phyloP scores from a whole-genome alignment of 2,888 invertebrate species.

The Suillia variegata region DNA sequence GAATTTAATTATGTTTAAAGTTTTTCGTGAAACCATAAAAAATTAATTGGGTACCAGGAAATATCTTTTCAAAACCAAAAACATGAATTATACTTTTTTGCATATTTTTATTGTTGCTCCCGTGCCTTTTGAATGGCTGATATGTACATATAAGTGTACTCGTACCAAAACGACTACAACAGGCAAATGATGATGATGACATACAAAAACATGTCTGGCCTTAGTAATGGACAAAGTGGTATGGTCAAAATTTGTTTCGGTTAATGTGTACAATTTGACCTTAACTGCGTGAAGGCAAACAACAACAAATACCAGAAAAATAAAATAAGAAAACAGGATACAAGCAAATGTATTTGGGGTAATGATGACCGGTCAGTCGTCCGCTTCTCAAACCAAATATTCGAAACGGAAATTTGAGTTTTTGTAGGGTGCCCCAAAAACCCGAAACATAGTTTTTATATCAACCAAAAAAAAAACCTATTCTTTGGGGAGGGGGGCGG shows the following conservation, averaged over 20 bases:
- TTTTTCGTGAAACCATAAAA: too few species aligned
- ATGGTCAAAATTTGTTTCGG: not conserved
- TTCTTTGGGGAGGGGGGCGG: not conserved
- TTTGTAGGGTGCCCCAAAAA: not conserved
- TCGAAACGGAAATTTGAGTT: not conserved
- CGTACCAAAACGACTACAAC: too few species aligned
- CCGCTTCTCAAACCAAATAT: not conserved
- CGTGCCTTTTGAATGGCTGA: not conserved
- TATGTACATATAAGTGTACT: not conserved
- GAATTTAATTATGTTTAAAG: too few species aligned
- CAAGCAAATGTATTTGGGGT: not conserved
- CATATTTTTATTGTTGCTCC: too few species aligned
- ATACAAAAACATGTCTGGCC: not conserved
- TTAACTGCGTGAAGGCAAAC: not conserved
- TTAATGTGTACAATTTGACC: not conserved
- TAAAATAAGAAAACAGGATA: not conserved
- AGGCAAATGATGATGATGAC: conserved; percentile 5
- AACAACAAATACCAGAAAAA: too few species aligned
- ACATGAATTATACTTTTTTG: too few species aligned
- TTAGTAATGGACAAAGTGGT: not conserved
- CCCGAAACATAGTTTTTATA: too few species aligned
- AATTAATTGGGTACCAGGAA: too few species aligned
- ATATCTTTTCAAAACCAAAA: too few species aligned
- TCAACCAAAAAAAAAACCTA: too few species aligned
- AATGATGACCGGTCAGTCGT: not conserved